These are phyloP conservation scores for Drosophila virilis DNA, from an alignment of 1,140 invertebrate genomes.

Conservation along the genomic window DNA sequence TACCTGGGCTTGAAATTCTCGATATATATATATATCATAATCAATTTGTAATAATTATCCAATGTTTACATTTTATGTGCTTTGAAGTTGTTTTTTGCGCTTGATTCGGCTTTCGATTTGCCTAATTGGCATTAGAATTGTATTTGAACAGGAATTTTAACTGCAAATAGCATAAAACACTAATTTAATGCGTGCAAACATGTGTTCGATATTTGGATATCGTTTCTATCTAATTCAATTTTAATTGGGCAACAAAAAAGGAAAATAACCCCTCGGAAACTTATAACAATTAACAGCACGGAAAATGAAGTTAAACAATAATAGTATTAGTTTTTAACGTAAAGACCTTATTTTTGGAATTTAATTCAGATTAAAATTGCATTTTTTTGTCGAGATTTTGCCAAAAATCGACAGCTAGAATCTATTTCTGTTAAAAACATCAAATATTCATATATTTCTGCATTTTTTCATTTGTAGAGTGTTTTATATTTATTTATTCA, in stretches of 20 bases:
- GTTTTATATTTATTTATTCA: neutral
- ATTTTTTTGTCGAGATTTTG: neutral
- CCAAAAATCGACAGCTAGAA: neutral
- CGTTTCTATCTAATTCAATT: neutral
- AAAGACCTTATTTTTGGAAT: too few relatives aligned
- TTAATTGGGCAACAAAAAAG: neutral
- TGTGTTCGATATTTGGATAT: neutral
- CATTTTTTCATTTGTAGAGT: too few relatives aligned
- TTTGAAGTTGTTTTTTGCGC: neutral
- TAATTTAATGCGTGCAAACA: too few relatives aligned
- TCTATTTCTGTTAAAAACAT: neutral
- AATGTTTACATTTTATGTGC: slow-evolving; percentile 6
- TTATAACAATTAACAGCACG: too few relatives aligned
- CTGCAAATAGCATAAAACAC: neutral
- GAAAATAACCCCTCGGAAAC: too few relatives aligned
- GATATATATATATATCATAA: too few relatives aligned
- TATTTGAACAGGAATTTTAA: neutral
- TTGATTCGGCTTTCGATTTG: neutral
- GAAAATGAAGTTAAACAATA: too few relatives aligned
- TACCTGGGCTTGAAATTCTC: too few relatives aligned
- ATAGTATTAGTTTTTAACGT: too few relatives aligned
- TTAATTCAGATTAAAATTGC: too few relatives aligned
- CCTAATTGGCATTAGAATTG: slow-evolving; percentile 7
- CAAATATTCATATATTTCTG: neutral
- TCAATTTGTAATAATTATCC: neutral